Percentiles rank a stretch among this genome's conserved stretches.
Conservation (phyloP, 2,113 vertebrate species). For the Taxidea taxus region DNA sequence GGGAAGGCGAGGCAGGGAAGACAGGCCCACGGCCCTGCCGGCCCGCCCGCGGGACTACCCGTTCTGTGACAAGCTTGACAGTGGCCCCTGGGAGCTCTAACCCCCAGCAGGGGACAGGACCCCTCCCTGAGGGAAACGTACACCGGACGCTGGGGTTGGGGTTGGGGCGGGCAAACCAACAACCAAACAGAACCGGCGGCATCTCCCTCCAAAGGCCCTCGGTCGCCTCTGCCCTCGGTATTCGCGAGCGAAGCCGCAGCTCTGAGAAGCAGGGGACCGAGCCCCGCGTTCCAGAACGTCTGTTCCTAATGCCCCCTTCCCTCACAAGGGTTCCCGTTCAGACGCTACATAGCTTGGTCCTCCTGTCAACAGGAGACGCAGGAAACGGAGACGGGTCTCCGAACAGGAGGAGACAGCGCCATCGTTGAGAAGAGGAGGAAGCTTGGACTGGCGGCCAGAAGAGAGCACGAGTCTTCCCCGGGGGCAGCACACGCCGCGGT, state of each 20-base stretch:
- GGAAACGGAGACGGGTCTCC: neutral
- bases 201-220: neutral
- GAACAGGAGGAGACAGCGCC: neutral
- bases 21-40: accelerated
- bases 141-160: neutral
- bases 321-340: neutral
- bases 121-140: neutral
- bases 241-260: neutral
- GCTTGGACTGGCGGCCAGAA: neutral
- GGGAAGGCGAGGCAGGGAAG: neutral
- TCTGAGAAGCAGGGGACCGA: neutral
- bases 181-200: neutral
- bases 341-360: neutral
- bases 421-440: neutral
- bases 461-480: neutral
- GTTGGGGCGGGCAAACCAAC: neutral
- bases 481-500: neutral
- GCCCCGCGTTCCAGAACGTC: neutral
- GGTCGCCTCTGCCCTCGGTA: neutral
- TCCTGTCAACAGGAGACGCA: neutral
- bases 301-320: neutral
- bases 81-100: neutral
- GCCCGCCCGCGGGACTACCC: accelerated
- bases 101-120: neutral
- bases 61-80: neutral